These are phyloP conservation scores for Rhyacophila evoluta DNA, from an alignment of 2,888 invertebrate species.

Conservation along the genomic window DNA sequence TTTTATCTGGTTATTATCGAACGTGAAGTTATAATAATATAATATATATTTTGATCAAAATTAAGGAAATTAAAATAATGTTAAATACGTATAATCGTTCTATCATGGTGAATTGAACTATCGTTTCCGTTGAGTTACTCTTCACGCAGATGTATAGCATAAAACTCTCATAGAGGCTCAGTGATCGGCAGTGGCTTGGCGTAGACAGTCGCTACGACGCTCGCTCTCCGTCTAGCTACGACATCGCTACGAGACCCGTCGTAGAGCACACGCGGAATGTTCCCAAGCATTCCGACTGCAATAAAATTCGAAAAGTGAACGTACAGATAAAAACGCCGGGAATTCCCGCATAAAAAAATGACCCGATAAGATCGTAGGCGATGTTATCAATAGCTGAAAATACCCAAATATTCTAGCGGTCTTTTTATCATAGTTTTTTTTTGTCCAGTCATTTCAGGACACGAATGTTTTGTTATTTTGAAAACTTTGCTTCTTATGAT, in stretches of 20 bases:
- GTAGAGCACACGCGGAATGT: background rate
- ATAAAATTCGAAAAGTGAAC: slow-evolving; percentile 10
- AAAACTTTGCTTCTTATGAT: background rate
- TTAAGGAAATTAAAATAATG: too few species aligned
- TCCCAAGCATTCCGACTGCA: background rate
- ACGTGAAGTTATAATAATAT: too few species aligned
- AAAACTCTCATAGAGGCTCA: slow-evolving; percentile 33
- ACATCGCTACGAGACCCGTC: background rate
- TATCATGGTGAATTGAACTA: too few species aligned
- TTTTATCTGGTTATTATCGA: too few species aligned
- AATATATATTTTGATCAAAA: too few species aligned
- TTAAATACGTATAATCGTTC: too few species aligned
- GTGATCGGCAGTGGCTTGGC: slow-evolving; percentile 42
- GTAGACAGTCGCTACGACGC: slow-evolving; percentile 42
- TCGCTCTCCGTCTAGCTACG: background rate
- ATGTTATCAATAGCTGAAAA: background rate
- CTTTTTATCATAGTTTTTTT: background rate
- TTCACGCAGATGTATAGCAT: background rate
- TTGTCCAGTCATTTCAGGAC: background rate
- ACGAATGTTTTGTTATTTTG: background rate
- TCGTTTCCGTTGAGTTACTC: too few species aligned
- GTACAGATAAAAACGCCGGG: background rate
- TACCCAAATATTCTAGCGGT: background rate
- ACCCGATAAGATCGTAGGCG: background rate
- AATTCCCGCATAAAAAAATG: background rate